Evolutionary conservation across 2,113 vertebrate genomes (phyloP).

Genomic region (Catharus minimus): DNA sequence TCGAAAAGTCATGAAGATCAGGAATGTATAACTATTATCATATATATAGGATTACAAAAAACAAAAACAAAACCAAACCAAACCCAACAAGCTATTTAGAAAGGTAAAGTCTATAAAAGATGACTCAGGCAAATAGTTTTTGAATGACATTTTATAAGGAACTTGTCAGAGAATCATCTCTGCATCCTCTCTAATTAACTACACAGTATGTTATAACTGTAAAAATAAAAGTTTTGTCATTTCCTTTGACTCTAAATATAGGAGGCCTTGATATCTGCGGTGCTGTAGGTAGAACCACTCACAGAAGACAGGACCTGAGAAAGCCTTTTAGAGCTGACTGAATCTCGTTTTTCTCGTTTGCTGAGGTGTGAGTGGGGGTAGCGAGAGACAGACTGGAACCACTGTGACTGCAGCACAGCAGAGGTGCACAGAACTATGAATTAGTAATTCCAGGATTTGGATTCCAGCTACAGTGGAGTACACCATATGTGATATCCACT

Average conservation of each 20-base stretch:
- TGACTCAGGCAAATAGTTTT: background rate
- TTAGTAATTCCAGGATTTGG: background rate
- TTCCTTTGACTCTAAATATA: background rate
- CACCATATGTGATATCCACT: background rate
- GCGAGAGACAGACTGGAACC: background rate
- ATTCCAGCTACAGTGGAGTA: background rate
- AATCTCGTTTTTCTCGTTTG: background rate
- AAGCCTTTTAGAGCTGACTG: background rate
- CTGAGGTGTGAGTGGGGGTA: background rate
- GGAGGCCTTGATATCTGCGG: background rate
- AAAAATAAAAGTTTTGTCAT: background rate
- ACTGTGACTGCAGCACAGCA: background rate
- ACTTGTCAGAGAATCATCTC: background rate
- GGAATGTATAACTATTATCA: background rate
- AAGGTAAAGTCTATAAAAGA: background rate
- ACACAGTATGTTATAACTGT: background rate
- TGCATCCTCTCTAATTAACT: background rate
- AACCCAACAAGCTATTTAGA: background rate
- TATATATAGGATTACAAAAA: background rate
- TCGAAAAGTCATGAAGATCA: background rate
- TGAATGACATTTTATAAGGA: background rate
- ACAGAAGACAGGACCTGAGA: background rate
- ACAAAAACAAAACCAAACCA: background rate
- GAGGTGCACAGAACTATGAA: background rate
- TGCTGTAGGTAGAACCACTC: background rate